A percentile compares a stretch with the other conserved stretches of the same genome.
Evolutionary conservation across 2,888 invertebrate species (phyloP).

Genomic region (Diloba caeruleocephala): DNA sequence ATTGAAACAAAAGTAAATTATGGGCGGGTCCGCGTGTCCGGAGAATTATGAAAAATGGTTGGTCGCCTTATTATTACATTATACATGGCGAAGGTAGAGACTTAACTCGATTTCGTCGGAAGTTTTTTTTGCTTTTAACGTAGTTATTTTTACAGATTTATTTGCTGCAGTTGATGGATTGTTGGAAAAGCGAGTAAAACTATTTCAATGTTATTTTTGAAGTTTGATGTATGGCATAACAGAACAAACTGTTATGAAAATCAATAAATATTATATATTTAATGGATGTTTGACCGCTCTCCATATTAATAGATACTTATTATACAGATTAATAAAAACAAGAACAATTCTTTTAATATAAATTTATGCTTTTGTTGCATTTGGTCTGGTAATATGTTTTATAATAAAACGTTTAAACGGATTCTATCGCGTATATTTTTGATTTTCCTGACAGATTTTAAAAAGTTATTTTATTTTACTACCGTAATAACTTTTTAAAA

Average conservation of each 20-base stretch:
- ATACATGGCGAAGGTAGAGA: slow-evolving; percentile 44
- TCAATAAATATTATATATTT: background rate
- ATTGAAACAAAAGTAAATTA: slow-evolving; percentile 88
- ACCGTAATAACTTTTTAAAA: no score
- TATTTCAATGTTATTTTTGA: slow-evolving; percentile 35
- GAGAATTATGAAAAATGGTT: slow-evolving; percentile 81
- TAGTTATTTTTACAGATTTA: slow-evolving; percentile 40
- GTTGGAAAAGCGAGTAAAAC: slow-evolving; percentile 25
- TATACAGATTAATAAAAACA: no score
- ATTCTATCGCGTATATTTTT: no score
- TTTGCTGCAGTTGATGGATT: slow-evolving; percentile 45
- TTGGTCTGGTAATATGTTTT: no score
- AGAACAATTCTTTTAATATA: no score
- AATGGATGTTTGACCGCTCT: no score
- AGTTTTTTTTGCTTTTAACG: slow-evolving; percentile 26
- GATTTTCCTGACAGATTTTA: no score
- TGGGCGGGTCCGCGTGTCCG: slow-evolving; percentile 62
- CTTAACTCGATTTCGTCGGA: slow-evolving; percentile 54
- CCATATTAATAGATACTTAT: no score
- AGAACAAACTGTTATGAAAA: slow-evolving; percentile 12
- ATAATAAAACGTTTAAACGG: no score
- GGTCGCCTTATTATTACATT: slow-evolving; percentile 60
- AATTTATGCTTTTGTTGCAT: no score
- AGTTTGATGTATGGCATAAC: slow-evolving; percentile 29
- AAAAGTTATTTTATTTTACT: no score